Percentiles rank a stretch among this genome's conserved stretches.
Evolutionary conservation across 2,113 vertebrate species (phyloP).

Genomic region (Calidris pugnax): DNA sequence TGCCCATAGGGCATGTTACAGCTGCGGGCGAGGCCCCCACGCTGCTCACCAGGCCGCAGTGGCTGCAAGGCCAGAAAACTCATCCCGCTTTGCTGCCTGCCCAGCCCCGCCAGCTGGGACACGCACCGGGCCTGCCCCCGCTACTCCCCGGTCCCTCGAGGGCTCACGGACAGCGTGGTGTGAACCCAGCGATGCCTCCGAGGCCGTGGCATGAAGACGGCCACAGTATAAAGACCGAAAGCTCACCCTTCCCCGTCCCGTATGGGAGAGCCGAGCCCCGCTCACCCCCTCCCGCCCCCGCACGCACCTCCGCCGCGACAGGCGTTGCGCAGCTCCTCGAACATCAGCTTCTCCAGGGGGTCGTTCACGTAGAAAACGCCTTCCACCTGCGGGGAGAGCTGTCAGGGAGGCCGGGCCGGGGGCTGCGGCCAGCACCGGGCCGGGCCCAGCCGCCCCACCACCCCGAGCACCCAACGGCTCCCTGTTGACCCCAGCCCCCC

Average conservation of each 20-base stretch:
- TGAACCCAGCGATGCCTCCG: accelerated
- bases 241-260: no score
- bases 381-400: slow-evolving; percentile 83
- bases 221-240: no score
- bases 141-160: accelerated
- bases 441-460: no score
- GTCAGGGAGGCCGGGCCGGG: background rate
- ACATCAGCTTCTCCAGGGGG: slow-evolving; percentile 94
- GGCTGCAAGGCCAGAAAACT: no score
- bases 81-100: accelerated
- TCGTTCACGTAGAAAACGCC: slow-evolving; percentile 97
- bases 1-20: accelerated
- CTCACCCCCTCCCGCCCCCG: background rate
- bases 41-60: accelerated
- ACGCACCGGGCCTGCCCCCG: accelerated
- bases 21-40: background rate
- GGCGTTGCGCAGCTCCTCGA: slow-evolving; percentile 94
- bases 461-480: no score
- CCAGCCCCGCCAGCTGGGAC: accelerated
- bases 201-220: no score
- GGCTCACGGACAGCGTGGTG: accelerated
- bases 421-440: background rate
- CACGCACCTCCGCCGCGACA: slow-evolving; percentile 90
- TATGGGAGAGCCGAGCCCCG: no score
- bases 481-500: background rate